These are phyloP conservation scores for Philopotamus ludificatus DNA, from an alignment of 1,140 invertebrate species.

Conservation along the genomic window DNA sequence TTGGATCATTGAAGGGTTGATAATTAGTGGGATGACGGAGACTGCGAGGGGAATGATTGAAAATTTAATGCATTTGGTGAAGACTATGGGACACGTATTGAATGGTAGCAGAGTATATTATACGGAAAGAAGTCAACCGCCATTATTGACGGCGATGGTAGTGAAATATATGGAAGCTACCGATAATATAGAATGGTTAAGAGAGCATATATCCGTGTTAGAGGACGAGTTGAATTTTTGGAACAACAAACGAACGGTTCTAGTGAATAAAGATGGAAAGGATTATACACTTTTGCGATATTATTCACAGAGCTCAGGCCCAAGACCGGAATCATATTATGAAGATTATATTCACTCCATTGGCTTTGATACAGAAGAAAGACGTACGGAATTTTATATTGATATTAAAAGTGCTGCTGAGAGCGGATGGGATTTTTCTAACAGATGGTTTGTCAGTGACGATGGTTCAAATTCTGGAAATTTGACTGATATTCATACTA, in stretches of 20 bases:
- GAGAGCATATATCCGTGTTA: conserved; percentile 58
- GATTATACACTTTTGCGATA: conserved; percentile 62
- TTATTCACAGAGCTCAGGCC: conserved; percentile 57
- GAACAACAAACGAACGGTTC: conserved; percentile 58
- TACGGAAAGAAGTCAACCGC: conserved; percentile 74
- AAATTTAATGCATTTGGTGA: conserved; percentile 70
- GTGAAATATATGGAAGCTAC: conserved; percentile 67
- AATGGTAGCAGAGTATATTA: conserved; percentile 81
- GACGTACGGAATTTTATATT: conserved; percentile 60
- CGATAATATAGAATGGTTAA: conserved; percentile 64
- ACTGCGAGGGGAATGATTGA: conserved; percentile 77
- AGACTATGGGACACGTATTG: conserved; percentile 70
- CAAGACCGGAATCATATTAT: conserved; percentile 78
- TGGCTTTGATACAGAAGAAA: conserved; percentile 46
- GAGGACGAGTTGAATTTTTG: conserved; percentile 72
- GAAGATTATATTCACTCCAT: conserved; percentile 54
- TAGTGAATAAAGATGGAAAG: conserved; percentile 57
- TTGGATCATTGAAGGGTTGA: conserved; percentile 79
- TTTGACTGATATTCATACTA: conserved; percentile 60
- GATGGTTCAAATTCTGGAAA: conserved; percentile 53
- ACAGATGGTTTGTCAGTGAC: conserved; percentile 71
- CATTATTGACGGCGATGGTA: conserved; percentile 78
- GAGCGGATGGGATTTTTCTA: conserved; percentile 86
- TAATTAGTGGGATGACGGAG: conserved; percentile 70
- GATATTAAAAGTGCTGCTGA: conserved; percentile 78